Base-by-base conservation (phyloP, 2,797 vertebrate genomes). In the Cacajao melanocephalus region DNA sequence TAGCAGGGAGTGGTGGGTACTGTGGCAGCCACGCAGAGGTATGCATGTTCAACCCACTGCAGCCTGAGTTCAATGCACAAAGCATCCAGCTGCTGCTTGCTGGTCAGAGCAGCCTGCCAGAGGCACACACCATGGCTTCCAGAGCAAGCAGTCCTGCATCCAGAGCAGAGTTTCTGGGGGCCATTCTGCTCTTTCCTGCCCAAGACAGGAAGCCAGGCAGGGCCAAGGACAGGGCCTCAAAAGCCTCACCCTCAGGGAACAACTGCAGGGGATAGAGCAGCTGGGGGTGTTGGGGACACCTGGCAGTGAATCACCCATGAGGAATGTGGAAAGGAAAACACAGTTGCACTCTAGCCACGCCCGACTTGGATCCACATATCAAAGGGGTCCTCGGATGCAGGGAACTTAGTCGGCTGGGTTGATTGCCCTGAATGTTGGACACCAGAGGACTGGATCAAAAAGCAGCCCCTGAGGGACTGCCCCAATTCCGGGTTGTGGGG, bases 281-380 rank as follows among this genome's bases (percentile, higher is more conserved):
- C 84, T 30, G 72, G 64, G 82, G 48, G 50, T 0, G 0, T 2
- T 30, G 39, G 88, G 72, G 94, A 96, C 82, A 93, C 80, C 86
- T 84, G 36, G 82, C 91, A 73, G 33, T 88, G 93, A 97, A 15
- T 95, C 88, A 78, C 17, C 82, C 30, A 33, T 4, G n/a, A 93
- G 96, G 95, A 95, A 97, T 95, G 93, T 48, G 46, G 46, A 81
- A 84, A 94, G 70, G 44, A 89, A 97, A 85, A 87, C 64, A 83
- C 73, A 39, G 36, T 96, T 90, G 41, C 75, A 55, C 75, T 26
- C 46, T 26, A 9, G 67, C 20, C 36, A 39, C 67, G 36, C 33
- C 28, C 72, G 81, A 57, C 70, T 1, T 30, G 2, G 96, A 82
- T 88, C 76, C 28, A 36, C 88, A 36, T 46, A 89, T 55, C 67